phyloP scores from a whole-genome alignment of 1,140 invertebrate species.

The Neocloeon triangulifer region DNA sequence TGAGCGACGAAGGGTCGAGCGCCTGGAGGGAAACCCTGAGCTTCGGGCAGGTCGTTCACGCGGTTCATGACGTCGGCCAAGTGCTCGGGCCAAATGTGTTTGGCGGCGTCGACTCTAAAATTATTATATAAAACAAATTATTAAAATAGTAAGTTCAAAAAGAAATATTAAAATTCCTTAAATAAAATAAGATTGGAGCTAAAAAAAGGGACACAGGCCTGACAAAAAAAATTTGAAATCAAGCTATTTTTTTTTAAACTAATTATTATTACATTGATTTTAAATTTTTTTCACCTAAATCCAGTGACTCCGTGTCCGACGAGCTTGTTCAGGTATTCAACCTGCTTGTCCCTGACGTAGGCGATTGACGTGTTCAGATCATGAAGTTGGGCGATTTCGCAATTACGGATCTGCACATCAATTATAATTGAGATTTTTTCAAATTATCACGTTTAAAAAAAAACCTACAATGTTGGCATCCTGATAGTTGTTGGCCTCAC shows the following conservation, averaged over 20 bases:
- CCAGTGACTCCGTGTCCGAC: not conserved
- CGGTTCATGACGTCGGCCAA: conserved; percentile 14
- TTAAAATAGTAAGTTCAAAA: too few species aligned
- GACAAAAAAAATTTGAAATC: too few species aligned
- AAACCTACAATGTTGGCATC: conserved; percentile 17
- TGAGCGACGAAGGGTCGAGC: conserved; percentile 14
- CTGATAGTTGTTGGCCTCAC: conserved; percentile 26
- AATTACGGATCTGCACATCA: conserved; percentile 21
- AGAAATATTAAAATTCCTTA: too few species aligned
- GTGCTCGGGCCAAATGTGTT: conserved; percentile 26
- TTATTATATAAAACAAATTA: too few species aligned
- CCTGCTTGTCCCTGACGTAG: conserved; percentile 23
- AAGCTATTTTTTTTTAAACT: too few species aligned
- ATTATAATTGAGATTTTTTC: not conserved
- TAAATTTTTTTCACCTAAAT: not conserved
- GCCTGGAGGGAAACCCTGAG: conserved; percentile 11
- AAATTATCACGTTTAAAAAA: not conserved
- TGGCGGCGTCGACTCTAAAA: conserved; percentile 20
- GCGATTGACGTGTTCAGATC: conserved; percentile 25
- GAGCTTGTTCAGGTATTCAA: conserved; percentile 16
- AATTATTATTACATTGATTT: too few species aligned
- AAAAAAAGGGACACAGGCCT: too few species aligned
- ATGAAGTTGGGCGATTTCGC: conserved; percentile 22
- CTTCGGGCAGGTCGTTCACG: conserved; percentile 13
- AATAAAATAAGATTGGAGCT: too few species aligned